Percentiles rank a stretch among this genome's conserved stretches.
Evolutionary conservation across 2,113 vertebrate species (phyloP).

Genomic region (Hypocryptadius cinnamomeus): DNA sequence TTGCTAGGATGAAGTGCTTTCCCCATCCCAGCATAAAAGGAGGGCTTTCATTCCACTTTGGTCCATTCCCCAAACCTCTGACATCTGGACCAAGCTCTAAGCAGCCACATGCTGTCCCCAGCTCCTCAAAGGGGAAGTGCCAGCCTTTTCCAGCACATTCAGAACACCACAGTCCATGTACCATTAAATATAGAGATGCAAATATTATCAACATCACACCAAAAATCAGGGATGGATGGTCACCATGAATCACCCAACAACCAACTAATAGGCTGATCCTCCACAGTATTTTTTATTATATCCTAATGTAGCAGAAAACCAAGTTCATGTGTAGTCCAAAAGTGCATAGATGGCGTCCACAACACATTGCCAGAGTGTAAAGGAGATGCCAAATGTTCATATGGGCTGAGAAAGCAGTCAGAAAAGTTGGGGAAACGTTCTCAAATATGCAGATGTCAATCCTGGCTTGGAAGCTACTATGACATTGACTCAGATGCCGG

Average conservation of each 20-base stretch:
- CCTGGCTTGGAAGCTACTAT: neutral
- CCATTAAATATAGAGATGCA: neutral
- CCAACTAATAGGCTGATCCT: accelerated
- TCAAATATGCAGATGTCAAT: accelerated
- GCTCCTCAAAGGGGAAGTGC: neutral
- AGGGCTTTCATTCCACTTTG: neutral
- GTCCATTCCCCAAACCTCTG: neutral
- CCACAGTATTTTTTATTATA: accelerated
- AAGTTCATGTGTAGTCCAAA: neutral
- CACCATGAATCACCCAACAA: neutral
- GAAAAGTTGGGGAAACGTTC: neutral
- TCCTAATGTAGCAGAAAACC: neutral
- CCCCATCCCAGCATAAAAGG: neutral
- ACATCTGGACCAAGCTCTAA: neutral
- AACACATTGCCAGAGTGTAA: neutral
- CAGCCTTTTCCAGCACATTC: neutral
- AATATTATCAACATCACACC: neutral
- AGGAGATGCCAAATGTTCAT: neutral
- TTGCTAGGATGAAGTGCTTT: neutral
- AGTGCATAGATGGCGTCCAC: neutral
- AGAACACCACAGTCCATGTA: neutral
- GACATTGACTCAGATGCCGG: neutral
- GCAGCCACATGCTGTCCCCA: neutral
- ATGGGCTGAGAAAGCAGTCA: neutral
- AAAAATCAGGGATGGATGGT: neutral